phyloP scores from a whole-genome alignment of 2,888 invertebrate genomes.

The Boloria selene region DNA sequence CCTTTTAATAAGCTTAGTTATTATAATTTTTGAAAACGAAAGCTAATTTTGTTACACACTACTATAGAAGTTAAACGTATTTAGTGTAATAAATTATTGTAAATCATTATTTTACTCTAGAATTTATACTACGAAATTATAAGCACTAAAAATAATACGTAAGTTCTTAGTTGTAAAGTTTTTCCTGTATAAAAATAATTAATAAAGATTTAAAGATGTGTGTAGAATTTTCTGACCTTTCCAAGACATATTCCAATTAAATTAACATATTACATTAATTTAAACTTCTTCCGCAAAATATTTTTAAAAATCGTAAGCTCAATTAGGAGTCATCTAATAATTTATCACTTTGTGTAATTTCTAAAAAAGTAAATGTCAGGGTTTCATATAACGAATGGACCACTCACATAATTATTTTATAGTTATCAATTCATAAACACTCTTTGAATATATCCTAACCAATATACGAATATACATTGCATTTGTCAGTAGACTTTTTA shows the following conservation, averaged over 20 bases:
- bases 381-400: slow-evolving; percentile 34
- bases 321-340: slow-evolving; percentile 19
- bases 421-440: slow-evolving; percentile 6
- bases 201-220: neutral
- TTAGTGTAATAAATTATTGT: no score
- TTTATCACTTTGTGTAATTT: slow-evolving; percentile 25
- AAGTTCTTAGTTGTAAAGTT: no score
- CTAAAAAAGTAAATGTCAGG: slow-evolving; percentile 35
- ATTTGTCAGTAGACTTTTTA: no score
- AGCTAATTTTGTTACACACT: no score
- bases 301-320: slow-evolving; percentile 24
- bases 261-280: slow-evolving; percentile 28
- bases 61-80: no score
- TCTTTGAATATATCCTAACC: neutral
- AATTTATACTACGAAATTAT: no score
- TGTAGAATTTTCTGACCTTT: slow-evolving; percentile 17
- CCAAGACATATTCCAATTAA: slow-evolving; percentile 25
- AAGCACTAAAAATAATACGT: no score
- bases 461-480: no score
- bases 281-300: slow-evolving; percentile 28
- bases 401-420: neutral
- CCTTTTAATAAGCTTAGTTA: no score
- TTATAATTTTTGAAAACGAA: no score
- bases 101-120: no score
- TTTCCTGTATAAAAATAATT: no score